Percentiles rank a stretch among this genome's conserved stretches.
Evolutionary conservation across 2,113 vertebrate genomes (phyloP).

Genomic region (Scomber scombrus): DNA sequence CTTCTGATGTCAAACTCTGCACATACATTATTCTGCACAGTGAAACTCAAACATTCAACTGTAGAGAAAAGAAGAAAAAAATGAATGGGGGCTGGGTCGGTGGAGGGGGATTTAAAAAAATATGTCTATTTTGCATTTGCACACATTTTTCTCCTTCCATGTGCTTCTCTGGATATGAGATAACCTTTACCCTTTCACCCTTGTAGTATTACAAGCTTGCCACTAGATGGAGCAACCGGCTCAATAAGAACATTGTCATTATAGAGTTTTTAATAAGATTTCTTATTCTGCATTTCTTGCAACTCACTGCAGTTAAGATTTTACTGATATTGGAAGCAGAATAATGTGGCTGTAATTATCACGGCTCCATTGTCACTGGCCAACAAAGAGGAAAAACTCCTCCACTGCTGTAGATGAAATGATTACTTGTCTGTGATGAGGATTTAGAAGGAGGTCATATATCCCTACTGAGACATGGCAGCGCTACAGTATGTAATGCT

Average conservation of each 20-base stretch:
- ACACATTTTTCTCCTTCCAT: not conserved
- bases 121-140: not conserved
- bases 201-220: constrained; percentile 23
- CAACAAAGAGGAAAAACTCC: not conserved
- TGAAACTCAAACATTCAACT: no score
- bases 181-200: constrained; percentile 1
- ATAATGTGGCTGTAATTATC: not conserved
- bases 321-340: not conserved
- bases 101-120: no score
- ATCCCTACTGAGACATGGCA: constrained; percentile 64
- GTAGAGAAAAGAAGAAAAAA: no score
- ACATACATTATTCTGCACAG: no score
- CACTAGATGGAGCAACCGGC: constrained; percentile 61
- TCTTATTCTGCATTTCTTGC: not conserved
- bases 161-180: not conserved
- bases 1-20: no score
- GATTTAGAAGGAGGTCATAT: constrained; percentile 71
- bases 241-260: constrained; percentile 2
- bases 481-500: constrained; percentile 33
- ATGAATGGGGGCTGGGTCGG: no score
- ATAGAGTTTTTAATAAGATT: not conserved
- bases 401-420: constrained; percentile 14
- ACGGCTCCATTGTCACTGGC: not conserved
- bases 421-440: constrained; percentile 47
- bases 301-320: constrained; percentile 8